A percentile compares a stretch with the other conserved stretches of the same genome.
Evolutionary conservation across 2,888 invertebrate species (phyloP).

Genomic region (Oscheius sp.): DNA sequence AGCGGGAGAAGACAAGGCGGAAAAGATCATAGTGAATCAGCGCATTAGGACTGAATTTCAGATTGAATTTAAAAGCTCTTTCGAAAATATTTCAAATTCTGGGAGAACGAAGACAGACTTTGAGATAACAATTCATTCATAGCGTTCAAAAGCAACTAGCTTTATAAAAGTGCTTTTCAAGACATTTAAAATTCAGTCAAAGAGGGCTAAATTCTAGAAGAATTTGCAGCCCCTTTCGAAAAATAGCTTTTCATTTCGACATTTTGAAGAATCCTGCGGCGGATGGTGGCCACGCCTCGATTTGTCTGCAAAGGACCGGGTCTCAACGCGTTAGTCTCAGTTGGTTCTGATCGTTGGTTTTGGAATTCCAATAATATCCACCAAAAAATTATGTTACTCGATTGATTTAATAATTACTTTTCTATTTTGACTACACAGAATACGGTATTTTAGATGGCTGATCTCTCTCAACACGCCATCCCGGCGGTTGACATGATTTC

Average conservation of each 20-base stretch:
- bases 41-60: no score
- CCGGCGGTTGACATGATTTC: constrained; percentile 75
- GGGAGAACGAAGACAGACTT: no score
- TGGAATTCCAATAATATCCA: neutral
- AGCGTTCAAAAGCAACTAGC: no score
- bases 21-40: no score
- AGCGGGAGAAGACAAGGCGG: no score
- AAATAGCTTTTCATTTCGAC: neutral
- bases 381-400: neutral
- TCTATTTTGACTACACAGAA: neutral
- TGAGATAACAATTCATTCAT: no score
- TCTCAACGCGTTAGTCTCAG: constrained; percentile 16
- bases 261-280: constrained; percentile 7
- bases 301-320: neutral
- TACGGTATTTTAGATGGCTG: constrained; percentile 40
- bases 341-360: constrained; percentile 29
- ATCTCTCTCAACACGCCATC: constrained; percentile 53
- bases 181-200: no score
- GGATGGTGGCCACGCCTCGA: neutral
- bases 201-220: no score
- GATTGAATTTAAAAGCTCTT: no score
- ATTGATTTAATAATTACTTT: neutral
- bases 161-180: no score
- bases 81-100: no score
- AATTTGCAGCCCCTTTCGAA: no score